phyloP scores from a whole-genome alignment of 2,888 invertebrate species.

The Pharmacophagus antenor region DNA sequence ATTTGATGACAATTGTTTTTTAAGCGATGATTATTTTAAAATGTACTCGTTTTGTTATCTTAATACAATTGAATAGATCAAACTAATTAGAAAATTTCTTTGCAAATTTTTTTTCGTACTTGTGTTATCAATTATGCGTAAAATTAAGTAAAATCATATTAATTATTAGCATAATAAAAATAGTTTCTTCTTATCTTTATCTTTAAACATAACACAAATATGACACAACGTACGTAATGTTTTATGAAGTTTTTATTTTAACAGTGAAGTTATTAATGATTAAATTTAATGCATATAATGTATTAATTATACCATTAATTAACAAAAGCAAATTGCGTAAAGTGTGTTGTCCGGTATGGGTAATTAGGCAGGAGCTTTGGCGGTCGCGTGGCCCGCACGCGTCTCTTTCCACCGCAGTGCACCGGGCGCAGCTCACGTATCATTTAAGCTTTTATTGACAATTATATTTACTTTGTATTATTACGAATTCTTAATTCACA shows the following conservation, averaged over 20 bases:
- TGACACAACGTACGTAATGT: no score
- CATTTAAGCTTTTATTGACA: constrained; percentile 18
- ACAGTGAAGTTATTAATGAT: not conserved
- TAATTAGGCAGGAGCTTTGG: constrained; percentile 25
- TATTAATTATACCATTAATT: not conserved
- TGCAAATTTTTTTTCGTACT: not conserved
- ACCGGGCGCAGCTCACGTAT: constrained; percentile 17
- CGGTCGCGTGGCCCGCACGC: constrained; percentile 49
- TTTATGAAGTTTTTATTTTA: not conserved
- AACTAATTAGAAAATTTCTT: constrained; percentile 5
- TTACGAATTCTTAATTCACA: constrained; percentile 11
- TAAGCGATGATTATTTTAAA: constrained; percentile 16
- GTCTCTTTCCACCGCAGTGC: constrained; percentile 41
- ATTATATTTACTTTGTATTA: constrained; percentile 27
- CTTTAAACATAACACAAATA: no score
- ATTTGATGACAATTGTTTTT: constrained; percentile 32
- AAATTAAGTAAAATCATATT: not conserved
- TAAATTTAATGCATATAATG: not conserved
- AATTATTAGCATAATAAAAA: no score
- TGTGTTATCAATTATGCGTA: not conserved
- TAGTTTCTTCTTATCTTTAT: no score
- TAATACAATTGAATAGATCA: constrained; percentile 7
- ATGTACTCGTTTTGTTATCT: constrained; percentile 24
- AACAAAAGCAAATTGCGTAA: constrained; percentile 27
- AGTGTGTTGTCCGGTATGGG: constrained; percentile 24